Evolutionary conservation across 2,113 vertebrate genomes (phyloP).

Genomic region (Rhynchopsitta pachyrhyncha): DNA sequence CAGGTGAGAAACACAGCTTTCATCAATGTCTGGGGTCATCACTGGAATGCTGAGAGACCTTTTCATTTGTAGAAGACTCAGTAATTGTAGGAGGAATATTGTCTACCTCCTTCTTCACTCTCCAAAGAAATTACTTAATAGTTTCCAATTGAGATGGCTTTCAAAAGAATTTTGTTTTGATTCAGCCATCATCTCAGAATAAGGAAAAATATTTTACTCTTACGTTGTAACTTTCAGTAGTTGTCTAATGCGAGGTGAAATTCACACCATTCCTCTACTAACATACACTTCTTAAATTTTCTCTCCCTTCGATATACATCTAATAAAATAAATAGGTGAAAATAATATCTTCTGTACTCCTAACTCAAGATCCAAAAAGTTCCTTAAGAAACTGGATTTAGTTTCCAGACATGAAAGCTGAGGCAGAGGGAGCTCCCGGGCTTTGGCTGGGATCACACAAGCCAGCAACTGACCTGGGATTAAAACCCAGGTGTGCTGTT

Average conservation of each 20-base stretch:
- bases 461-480: not conserved
- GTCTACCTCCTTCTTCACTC: not conserved
- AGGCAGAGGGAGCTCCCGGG: not conserved
- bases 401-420: not conserved
- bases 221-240: conserved; percentile 8
- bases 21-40: not conserved
- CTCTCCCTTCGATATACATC: not conserved
- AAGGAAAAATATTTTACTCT: conserved; percentile 11
- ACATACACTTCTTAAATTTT: not conserved
- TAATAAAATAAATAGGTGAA: not conserved
- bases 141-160: conserved; percentile 27
- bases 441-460: not conserved
- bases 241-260: not conserved
- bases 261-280: not conserved
- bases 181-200: not conserved
- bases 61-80: not conserved
- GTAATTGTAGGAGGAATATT: conserved; percentile 12
- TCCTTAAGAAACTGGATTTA: not conserved
- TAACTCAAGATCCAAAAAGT: not conserved
- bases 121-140: conserved; percentile 41
- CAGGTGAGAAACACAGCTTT: conserved; percentile 21
- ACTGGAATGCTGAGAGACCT: not conserved
- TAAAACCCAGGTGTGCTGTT: not conserved
- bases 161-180: conserved; percentile 28
- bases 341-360: not conserved